Base-by-base conservation (phyloP, 2,888 invertebrate species). In the Plebejus argus region DNA sequence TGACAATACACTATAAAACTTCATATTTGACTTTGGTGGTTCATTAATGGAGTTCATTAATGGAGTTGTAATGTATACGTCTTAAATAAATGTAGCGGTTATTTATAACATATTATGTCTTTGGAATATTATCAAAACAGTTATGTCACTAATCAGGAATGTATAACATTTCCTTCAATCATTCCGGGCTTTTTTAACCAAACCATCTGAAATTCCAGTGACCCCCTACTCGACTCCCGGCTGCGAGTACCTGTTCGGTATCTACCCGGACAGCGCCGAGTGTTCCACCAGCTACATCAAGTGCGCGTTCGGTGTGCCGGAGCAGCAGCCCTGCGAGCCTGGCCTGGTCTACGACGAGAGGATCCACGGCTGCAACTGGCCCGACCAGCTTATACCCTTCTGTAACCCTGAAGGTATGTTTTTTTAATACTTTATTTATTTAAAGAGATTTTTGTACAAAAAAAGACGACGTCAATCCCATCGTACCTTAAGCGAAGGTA, bases 341-440 rank as follows among this genome's bases (percentile, higher is more conserved):
- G 98, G 98, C 1, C 94, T 98, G 78, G 98, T 96, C 20, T 98
- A 98, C 89, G 98, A 98, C 84, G 97, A 97, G 76, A 96, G 97
- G 83, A 97, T 95, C 79, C 98, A 98, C 87, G 96, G 96, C 76
- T 98, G 98, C 95, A 98, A 98, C 90, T 98, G 98, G 98, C 98
- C 98, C 8, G 98, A 98, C 94, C 96, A 98, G 79, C 95, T 98
- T 70, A 94, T 97, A 81, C 97, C 98, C 78, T 96, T 95, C 88
- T 98, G 98, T 90, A 98, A 98, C 90, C 98, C 98, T 81, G 98
- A 98, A 95, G 97, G 97, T 97, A 91, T n/a, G 6, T 8, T 28
- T 28, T 28, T 28, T 28, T 28, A 28, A 28, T 28, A 2, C 28
- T 28, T 28, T 2, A 28, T 2, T 28, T 28, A 28, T 28, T 28